phyloP scores from a whole-genome alignment of 2,797 vertebrate genomes.

The Artibeus jamaicensis region DNA sequence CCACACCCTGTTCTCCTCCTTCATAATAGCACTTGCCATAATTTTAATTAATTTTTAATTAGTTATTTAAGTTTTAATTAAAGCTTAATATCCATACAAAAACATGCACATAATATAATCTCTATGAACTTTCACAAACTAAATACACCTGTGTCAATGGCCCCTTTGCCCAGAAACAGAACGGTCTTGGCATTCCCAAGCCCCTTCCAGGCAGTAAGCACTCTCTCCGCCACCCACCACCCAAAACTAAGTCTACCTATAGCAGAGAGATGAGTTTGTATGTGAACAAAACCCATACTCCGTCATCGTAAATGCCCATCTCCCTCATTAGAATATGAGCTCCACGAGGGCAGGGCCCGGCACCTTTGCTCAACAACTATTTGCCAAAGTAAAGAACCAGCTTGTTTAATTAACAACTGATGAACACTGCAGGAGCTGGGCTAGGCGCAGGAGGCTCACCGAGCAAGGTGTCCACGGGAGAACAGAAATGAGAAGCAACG shows the following conservation, averaged over 20 bases:
- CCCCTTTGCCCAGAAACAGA: not conserved
- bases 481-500: not conserved
- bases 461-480: not conserved
- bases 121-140: not conserved
- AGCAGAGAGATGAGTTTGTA: not conserved
- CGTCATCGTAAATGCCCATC: not conserved
- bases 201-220: not conserved
- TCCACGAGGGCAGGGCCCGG: not conserved
- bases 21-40: not conserved
- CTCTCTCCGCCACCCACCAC: not conserved
- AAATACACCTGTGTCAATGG: not conserved
- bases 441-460: not conserved
- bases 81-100: not conserved
- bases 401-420: not conserved
- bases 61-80: conserved; percentile 19
- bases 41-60: conserved; percentile 1
- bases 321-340: not conserved
- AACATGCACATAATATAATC: not conserved
- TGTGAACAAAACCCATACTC: not conserved
- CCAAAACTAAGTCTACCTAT: not conserved
- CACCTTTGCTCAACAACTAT: not conserved
- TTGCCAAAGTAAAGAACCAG: not conserved
- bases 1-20: not conserved
- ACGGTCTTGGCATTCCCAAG: not conserved
- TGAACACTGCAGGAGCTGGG: not conserved